phyloP scores from a whole-genome alignment of 2,113 vertebrate species.

The Hippocampus zosterae region DNA sequence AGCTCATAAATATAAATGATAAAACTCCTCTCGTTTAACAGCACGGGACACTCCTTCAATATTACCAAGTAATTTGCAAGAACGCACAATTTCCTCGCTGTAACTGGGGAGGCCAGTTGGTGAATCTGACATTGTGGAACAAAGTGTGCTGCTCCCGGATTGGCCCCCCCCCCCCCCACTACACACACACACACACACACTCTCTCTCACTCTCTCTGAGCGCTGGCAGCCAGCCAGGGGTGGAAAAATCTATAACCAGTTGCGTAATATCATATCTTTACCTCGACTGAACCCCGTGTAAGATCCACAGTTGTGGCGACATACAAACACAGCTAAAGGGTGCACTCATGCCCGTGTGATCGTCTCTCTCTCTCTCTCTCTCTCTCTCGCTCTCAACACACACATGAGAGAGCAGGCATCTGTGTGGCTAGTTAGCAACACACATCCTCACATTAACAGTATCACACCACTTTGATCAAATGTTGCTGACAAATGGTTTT shows the following conservation, averaged over 20 bases:
- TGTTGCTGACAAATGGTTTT: constrained; percentile 24
- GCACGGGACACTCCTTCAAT: constrained; percentile 4
- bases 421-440: constrained; percentile 49
- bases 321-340: constrained; percentile 39
- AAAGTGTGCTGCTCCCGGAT: constrained; percentile 65
- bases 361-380: constrained; percentile 14
- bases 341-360: constrained; percentile 28
- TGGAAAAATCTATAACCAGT: constrained; percentile 76
- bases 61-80: constrained; percentile 8
- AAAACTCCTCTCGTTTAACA: not conserved
- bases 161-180: not conserved
- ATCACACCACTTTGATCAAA: constrained; percentile 60
- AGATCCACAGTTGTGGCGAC: constrained; percentile 66
- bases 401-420: constrained; percentile 25
- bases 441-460: constrained; percentile 52
- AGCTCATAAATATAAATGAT: constrained; percentile 28
- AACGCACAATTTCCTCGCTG: constrained; percentile 12
- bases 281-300: constrained; percentile 69
- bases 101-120: constrained; percentile 54
- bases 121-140: constrained; percentile 64
- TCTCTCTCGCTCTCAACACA: not conserved
- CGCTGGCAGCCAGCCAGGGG: constrained; percentile 59
- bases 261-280: constrained; percentile 76
- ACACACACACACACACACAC: too few relatives aligned
- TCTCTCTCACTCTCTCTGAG: constrained; percentile 30